phyloP scores from a whole-genome alignment of 2,888 invertebrate genomes.

The Lumbricus terrestris region DNA sequence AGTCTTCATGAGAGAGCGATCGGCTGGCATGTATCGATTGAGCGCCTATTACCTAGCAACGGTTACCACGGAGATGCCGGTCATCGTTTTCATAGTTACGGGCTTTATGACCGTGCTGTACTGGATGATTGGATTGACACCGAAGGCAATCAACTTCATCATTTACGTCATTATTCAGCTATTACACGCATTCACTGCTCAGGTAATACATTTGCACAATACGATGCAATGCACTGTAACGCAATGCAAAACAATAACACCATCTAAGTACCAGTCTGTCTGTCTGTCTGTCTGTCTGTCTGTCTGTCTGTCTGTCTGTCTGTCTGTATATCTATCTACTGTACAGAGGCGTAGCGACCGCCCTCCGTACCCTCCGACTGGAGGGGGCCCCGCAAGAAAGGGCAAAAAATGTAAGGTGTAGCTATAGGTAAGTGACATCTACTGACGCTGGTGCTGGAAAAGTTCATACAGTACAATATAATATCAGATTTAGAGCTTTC shows the following conservation, averaged over 20 bases:
- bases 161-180: constrained; percentile 39
- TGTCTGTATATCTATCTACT: too few species aligned
- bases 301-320: too few species aligned
- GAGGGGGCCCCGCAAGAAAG: too few species aligned
- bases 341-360: too few species aligned
- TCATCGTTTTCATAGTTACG: constrained; percentile 73
- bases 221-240: background rate
- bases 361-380: too few species aligned
- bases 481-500: too few species aligned
- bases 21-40: constrained; percentile 75
- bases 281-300: background rate
- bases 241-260: too few species aligned
- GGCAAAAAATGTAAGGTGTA: too few species aligned
- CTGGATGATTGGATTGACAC: constrained; percentile 72
- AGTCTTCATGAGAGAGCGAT: constrained; percentile 76
- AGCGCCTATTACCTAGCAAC: constrained; percentile 80
- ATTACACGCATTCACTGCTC: background rate
- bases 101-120: constrained; percentile 76
- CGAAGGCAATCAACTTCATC: constrained; percentile 68
- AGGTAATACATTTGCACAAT: background rate
- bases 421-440: too few species aligned
- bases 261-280: too few species aligned
- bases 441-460: too few species aligned
- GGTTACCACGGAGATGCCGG: constrained; percentile 76
- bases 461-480: too few species aligned